Conservation (phyloP, 2,797 vertebrate species). For the Rhabdophis nuchalis region DNA sequence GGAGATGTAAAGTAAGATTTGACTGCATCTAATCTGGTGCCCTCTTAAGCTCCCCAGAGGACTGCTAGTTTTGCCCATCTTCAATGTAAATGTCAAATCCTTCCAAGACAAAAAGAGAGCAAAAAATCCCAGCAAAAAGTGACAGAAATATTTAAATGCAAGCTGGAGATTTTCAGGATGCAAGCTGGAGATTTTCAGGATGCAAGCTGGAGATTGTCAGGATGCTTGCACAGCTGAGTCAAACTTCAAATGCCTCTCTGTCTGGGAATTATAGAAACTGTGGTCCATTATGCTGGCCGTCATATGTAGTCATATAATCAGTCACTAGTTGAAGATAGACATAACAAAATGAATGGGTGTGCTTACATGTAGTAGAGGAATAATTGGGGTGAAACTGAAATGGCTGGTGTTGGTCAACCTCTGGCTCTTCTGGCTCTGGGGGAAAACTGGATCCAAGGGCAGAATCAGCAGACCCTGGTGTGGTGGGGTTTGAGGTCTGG, state of each 20-base stretch:
- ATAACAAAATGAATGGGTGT: neutral
- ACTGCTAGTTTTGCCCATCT: neutral
- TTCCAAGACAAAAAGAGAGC: neutral
- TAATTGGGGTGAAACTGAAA: slow-evolving; percentile 79
- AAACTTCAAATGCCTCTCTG: neutral
- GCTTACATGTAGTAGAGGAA: slow-evolving; percentile 79
- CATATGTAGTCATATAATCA: neutral
- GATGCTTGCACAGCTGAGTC: neutral
- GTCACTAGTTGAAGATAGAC: neutral
- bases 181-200: neutral
- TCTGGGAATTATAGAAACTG: neutral
- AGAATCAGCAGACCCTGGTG: slow-evolving; percentile 76
- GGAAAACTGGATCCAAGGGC: slow-evolving; percentile 76
- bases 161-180: neutral
- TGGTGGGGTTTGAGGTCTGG: slow-evolving; percentile 49
- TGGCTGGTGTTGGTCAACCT: slow-evolving; percentile 84
- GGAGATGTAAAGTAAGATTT: neutral
- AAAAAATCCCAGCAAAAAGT: neutral
- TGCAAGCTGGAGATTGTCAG: too few relatives aligned
- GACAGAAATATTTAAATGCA: neutral
- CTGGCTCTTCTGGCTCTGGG: slow-evolving; percentile 87
- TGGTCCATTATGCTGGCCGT: neutral
- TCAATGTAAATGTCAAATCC: neutral
- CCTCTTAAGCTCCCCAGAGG: neutral
- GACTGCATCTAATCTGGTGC: neutral